Base-by-base conservation (phyloP, 2,113 vertebrate species). In the Lipophrys pholis region DNA sequence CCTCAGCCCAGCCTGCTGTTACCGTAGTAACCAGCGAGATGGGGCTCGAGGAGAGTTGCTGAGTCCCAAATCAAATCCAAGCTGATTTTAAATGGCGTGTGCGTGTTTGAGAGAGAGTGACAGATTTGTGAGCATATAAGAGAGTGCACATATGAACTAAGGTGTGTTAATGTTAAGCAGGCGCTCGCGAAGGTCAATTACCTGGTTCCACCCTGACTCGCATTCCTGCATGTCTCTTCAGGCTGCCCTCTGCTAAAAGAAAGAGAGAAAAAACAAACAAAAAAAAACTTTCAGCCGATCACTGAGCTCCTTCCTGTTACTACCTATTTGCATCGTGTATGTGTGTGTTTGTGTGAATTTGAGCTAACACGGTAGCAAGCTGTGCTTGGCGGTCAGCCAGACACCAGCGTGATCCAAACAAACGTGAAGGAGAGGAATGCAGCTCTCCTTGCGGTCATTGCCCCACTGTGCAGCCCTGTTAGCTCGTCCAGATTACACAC, bases 21-120 rank as follows among this genome's bases (percentile, higher is more conserved):
- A 84, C 90, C 84, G 55, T 91, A 85, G 91, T 89, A 91, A 88
- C 91, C 80, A 59, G 62, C 42, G 36, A 80, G 87, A 86, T 69
- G 66, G 80, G 74, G 81, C 71, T 78, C 5, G 52, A 71, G 69
- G 48, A 81, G 80, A 72, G 15, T 17, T 10, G 53, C 79, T 41
- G 75, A 87, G 73, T 51, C 51, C 45, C 36, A 15, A 30, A 30
- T 30, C 21, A 30, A 30, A 81, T 81, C 43, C 43, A 59, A 76
- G 63, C 57, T n/a, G 65, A 74, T 58, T 81, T 57, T 54, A 6
- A 52, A 76, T 30, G 15, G 55, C 56, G 53, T 38, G 7, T 42
- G 59, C 54, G 61, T 30, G 21, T 30, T 50, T 36, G 46, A 15
- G 8, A 21, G 17, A 30, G 21, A 30, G 21, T 30, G 21, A 4